Percentiles rank a stretch among this genome's conserved stretches.
phyloP scores from a whole-genome alignment of 1,140 invertebrate genomes.

The Chironomus striatipennis region DNA sequence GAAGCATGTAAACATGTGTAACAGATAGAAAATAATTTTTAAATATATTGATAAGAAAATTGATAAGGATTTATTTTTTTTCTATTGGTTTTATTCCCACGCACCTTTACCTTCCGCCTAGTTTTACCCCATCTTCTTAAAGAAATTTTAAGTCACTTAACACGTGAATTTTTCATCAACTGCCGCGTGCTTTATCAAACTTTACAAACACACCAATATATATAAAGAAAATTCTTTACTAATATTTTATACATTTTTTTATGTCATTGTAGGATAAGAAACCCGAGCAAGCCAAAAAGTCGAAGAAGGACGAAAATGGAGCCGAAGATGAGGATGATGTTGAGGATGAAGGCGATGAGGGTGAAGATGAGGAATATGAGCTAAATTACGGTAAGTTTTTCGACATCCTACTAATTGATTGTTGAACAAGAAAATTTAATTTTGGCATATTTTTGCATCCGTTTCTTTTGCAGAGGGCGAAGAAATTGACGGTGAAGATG shows the following conservation, averaged over 20 bases:
- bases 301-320: slow-evolving; percentile 19
- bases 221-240: neutral
- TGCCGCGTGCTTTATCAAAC: neutral
- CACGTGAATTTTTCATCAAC: neutral
- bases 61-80: neutral
- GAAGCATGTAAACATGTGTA: too few relatives aligned
- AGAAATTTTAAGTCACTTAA: too few relatives aligned
- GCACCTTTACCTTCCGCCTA: neutral
- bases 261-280: neutral
- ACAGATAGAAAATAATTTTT: too few relatives aligned
- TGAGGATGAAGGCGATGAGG: slow-evolving; percentile 8
- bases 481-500: slow-evolving; percentile 16
- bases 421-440: too few relatives aligned
- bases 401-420: neutral
- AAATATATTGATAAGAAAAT: too few relatives aligned
- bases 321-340: slow-evolving; percentile 17
- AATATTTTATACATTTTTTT: neutral
- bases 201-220: neutral
- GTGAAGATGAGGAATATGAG: slow-evolving; percentile 17
- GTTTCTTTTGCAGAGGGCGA: neutral
- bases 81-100: slow-evolving; percentile 19
- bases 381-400: slow-evolving; percentile 11
- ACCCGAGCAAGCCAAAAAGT: slow-evolving; percentile 15
- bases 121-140: neutral
- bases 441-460: too few relatives aligned